A percentile compares a stretch with the other conserved stretches of the same genome.
phyloP scores from a whole-genome alignment of 2,888 invertebrate species.

The Adineta ricciae region DNA sequence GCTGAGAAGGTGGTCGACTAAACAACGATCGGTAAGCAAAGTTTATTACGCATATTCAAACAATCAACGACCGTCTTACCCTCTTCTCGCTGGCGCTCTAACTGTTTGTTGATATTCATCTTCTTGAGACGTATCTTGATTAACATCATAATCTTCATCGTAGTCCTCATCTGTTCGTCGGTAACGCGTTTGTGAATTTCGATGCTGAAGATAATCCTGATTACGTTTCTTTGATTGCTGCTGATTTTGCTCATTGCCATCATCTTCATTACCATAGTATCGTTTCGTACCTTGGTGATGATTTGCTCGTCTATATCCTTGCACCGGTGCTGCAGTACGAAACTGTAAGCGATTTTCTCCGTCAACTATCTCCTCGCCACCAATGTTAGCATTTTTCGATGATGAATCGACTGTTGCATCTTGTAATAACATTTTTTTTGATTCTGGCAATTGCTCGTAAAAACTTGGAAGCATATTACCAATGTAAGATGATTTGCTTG shows the following conservation, averaged over 20 bases:
- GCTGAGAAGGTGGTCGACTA: not conserved
- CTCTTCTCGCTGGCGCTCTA: not conserved
- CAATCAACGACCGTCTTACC: not conserved
- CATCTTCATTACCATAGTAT: not conserved
- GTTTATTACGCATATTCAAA: too few species aligned
- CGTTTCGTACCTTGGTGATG: not conserved
- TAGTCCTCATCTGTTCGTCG: too few species aligned
- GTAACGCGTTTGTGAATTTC: not conserved
- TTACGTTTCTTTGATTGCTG: not conserved
- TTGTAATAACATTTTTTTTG: not conserved
- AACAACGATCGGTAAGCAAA: too few species aligned
- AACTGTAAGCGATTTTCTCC: not conserved
- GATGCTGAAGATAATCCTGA: not conserved
- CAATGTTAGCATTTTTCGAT: not conserved
- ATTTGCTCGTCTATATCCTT: not conserved
- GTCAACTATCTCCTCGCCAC: not conserved
- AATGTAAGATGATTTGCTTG: not conserved
- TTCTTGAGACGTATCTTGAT: not conserved
- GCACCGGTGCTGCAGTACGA: not conserved
- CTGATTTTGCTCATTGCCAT: not conserved
- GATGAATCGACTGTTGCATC: not conserved
- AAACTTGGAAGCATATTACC: not conserved
- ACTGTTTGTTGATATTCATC: not conserved
- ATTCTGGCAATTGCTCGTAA: not conserved
- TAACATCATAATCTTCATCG: not conserved